Conservation (phyloP, 2,113 vertebrate genomes). For the Phaetusa simplex region DNA sequence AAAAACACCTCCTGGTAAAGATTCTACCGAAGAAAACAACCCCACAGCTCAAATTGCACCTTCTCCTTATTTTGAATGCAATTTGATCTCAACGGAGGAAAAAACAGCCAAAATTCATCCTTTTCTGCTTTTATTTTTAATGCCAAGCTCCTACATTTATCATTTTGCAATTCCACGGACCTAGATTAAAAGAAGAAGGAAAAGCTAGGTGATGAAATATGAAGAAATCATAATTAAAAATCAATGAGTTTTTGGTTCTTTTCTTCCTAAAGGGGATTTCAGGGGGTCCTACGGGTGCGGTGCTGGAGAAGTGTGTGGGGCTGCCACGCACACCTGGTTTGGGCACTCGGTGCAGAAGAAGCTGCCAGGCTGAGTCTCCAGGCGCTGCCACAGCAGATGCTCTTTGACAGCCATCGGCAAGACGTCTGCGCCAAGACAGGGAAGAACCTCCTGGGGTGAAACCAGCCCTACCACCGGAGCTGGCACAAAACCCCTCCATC, state of each 20-base stretch:
- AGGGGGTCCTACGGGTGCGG: background rate
- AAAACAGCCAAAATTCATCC: background rate
- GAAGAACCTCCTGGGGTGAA: background rate
- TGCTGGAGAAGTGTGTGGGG: background rate
- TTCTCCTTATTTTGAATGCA: background rate
- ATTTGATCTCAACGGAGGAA: background rate
- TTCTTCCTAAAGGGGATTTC: background rate
- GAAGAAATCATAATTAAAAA: background rate
- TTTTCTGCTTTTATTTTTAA: background rate
- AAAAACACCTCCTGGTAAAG: background rate
- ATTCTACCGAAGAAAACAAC: background rate
- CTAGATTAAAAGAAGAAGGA: background rate
- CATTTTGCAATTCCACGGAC: background rate
- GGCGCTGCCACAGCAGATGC: background rate
- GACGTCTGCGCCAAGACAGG: background rate
- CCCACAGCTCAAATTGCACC: rapidly evolving
- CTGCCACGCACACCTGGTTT: background rate
- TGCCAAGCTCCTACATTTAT: background rate
- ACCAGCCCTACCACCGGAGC: background rate
- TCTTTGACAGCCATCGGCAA: background rate
- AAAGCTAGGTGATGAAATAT: background rate
- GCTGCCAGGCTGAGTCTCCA: background rate
- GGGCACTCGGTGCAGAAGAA: background rate
- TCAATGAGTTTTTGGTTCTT: background rate
- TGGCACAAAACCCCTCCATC: background rate